Percentiles rank a stretch among this genome's conserved stretches.
Conservation (phyloP, 2,113 vertebrate species). For the Sphaerodactylus townsendi region DNA sequence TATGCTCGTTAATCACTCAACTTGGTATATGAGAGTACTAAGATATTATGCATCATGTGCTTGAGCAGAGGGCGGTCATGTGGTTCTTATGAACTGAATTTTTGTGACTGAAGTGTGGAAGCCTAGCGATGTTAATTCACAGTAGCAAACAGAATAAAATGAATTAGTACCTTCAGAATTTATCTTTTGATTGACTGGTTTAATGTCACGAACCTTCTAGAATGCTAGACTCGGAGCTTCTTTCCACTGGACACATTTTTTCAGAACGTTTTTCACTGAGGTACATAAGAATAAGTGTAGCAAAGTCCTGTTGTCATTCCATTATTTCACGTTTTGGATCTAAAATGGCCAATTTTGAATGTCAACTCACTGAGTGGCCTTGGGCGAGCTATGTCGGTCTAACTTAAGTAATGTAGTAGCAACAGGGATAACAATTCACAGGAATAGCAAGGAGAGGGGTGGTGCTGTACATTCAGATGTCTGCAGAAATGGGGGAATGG, state of each 20-base stretch:
- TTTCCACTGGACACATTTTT: background rate
- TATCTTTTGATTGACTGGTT: background rate
- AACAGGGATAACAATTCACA: too few species aligned
- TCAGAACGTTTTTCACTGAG: background rate
- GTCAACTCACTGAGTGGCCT: background rate
- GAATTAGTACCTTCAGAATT: background rate
- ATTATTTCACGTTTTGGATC: background rate
- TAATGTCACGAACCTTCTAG: background rate
- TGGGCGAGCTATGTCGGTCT: background rate
- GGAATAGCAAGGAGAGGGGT: background rate
- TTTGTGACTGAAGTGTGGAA: background rate
- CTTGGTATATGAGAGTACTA: background rate
- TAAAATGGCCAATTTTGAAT: background rate
- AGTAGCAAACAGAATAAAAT: background rate
- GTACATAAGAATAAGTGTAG: background rate
- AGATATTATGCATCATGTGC: accelerated
- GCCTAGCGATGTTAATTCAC: background rate
- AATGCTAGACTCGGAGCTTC: background rate
- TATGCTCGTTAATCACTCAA: background rate
- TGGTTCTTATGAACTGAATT: accelerated
- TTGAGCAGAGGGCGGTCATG: accelerated
- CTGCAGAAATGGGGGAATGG: too few species aligned
- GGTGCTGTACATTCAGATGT: too few species aligned
- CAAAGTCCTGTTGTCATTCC: background rate
- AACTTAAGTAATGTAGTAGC: background rate